phyloP scores from a whole-genome alignment of 2,888 invertebrate genomes.

The Capitulum mitella region DNA sequence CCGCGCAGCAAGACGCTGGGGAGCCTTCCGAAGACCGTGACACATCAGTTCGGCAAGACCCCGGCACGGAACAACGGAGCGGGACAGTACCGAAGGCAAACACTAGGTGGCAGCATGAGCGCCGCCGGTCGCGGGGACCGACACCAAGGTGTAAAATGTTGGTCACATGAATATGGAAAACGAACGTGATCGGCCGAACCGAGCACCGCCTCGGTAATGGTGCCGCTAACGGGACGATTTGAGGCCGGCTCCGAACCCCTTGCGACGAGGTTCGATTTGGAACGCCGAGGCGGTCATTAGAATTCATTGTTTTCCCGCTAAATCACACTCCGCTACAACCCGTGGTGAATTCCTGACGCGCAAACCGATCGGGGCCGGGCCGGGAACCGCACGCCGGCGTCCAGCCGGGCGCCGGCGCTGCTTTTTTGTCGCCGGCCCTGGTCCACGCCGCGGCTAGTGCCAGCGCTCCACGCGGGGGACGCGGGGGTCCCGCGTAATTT shows the following conservation, averaged over 20 bases:
- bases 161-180: neutral
- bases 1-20: no score
- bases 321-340: neutral
- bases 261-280: neutral
- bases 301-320: neutral
- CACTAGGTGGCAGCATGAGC: no score
- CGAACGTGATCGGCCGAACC: neutral
- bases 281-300: neutral
- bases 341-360: neutral
- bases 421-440: no score
- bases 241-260: neutral
- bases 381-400: no score
- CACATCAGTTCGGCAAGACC: no score
- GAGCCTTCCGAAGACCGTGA: no score
- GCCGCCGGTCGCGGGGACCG: no score
- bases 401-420: no score
- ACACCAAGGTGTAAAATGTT: conserved; percentile 26
- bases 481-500: neutral
- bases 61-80: no score
- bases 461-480: no score
- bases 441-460: no score
- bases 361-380: neutral
- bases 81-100: no score
- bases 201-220: neutral
- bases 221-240: neutral